A percentile compares a stretch with the other conserved stretches of the same genome.
Conservation (phyloP, 1,140 invertebrate species). For the Pachypsylla venusta region DNA sequence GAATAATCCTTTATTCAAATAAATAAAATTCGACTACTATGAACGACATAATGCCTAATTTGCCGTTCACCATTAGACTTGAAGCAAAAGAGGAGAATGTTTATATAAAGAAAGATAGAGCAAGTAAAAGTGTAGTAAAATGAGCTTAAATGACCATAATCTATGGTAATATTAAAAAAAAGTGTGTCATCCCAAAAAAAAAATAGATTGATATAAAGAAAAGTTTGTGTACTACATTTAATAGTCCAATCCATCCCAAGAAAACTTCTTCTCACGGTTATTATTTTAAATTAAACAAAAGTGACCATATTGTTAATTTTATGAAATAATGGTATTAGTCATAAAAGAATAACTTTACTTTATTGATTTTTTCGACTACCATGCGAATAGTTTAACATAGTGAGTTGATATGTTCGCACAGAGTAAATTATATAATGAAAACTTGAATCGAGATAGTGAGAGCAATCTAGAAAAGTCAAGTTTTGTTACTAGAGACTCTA, state of each 20-base stretch:
- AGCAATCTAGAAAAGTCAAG: not conserved
- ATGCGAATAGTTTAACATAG: not conserved
- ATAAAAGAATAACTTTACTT: not conserved
- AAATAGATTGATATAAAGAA: not conserved
- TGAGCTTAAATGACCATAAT: no score
- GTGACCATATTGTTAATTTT: not conserved
- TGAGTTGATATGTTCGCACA: not conserved
- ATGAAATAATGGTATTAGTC: not conserved
- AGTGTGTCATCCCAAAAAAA: not conserved
- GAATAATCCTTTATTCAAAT: no score
- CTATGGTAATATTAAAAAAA: not conserved
- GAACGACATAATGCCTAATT: no score
- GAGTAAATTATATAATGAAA: not conserved
- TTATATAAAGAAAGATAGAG: no score
- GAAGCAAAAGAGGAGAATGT: no score
- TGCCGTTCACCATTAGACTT: no score
- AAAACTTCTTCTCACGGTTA: not conserved
- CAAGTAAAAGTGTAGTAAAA: no score
- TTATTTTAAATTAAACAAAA: not conserved
- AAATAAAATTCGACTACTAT: no score
- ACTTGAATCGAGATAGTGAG: not conserved
- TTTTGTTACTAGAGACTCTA: not conserved
- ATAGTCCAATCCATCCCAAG: not conserved
- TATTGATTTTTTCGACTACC: not conserved
- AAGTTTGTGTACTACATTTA: not conserved